phyloP scores from a whole-genome alignment of 2,888 invertebrate genomes.

The Serrognathus titanus region DNA sequence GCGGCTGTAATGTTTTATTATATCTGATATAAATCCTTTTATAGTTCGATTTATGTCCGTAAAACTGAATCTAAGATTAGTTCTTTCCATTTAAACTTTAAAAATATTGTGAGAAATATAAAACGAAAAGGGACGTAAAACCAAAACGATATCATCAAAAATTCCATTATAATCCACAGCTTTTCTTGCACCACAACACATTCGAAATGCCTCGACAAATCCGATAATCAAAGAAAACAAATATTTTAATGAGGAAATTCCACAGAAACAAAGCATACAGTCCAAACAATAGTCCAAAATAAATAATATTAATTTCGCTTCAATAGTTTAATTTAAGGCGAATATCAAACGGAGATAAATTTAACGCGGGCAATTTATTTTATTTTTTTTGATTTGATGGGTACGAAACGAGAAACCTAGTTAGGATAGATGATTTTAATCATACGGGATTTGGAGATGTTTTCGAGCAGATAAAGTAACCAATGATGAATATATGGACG shows the following conservation, averaged over 20 bases:
- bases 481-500: conserved; percentile 7
- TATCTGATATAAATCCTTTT: conserved; percentile 39
- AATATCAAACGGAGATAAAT: neutral
- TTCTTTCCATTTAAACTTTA: conserved; percentile 24
- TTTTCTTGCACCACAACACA: neutral
- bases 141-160: neutral
- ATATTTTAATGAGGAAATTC: too few relatives aligned
- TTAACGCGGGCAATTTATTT: neutral
- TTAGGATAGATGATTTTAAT: conserved; percentile 6
- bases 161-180: too few relatives aligned
- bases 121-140: neutral
- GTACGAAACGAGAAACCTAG: neutral
- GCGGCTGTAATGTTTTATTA: conserved; percentile 40
- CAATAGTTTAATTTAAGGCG: neutral
- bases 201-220: neutral
- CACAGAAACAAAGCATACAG: too few relatives aligned
- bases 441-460: conserved; percentile 8
- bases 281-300: too few relatives aligned
- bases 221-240: neutral
- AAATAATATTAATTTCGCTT: neutral
- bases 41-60: conserved; percentile 36
- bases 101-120: conserved; percentile 19
- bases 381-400: neutral
- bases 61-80: conserved; percentile 29
- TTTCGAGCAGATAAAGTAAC: conserved; percentile 12